phyloP scores from a whole-genome alignment of 2,888 invertebrate species.

The Xanthia icteritia region DNA sequence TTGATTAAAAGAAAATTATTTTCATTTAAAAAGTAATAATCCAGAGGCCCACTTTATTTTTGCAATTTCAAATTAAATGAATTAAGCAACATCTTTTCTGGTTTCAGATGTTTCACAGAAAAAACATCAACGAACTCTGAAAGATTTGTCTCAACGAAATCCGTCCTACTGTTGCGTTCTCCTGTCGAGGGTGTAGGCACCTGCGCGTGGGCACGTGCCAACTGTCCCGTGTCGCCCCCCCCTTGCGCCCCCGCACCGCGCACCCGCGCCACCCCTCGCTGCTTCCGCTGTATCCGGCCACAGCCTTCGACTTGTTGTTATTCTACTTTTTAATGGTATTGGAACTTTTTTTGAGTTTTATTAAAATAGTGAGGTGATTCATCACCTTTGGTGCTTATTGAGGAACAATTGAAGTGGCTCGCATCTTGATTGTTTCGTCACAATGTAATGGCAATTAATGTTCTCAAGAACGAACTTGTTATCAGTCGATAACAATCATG shows the following conservation, averaged over 20 bases:
- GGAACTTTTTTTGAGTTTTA: constrained; percentile 24
- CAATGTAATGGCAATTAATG: not conserved
- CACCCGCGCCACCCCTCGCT: constrained; percentile 65
- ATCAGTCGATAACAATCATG: not conserved
- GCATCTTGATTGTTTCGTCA: not conserved
- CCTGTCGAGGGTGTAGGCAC: constrained; percentile 78
- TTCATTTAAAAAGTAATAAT: not conserved
- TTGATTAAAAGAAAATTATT: not conserved
- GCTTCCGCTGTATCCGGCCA: constrained; percentile 80
- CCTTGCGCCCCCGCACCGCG: constrained; percentile 47
- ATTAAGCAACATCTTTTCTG: not conserved
- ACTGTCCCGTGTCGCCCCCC: constrained; percentile 79
- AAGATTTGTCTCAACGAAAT: constrained; percentile 22
- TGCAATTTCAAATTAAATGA: not conserved
- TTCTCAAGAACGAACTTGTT: not conserved
- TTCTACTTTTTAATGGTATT: constrained; percentile 56
- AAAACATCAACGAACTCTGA: not conserved
- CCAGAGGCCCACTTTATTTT: not conserved
- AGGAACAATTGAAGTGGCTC: not conserved
- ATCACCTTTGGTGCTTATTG: not conserved
- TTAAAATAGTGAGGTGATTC: constrained; percentile 30
- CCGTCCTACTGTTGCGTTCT: constrained; percentile 61
- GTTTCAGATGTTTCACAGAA: not conserved
- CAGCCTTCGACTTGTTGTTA: constrained; percentile 64
- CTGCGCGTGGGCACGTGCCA: constrained; percentile 88